Conservation (phyloP, 2,888 invertebrate species). For the Pseudococcus viburni region DNA sequence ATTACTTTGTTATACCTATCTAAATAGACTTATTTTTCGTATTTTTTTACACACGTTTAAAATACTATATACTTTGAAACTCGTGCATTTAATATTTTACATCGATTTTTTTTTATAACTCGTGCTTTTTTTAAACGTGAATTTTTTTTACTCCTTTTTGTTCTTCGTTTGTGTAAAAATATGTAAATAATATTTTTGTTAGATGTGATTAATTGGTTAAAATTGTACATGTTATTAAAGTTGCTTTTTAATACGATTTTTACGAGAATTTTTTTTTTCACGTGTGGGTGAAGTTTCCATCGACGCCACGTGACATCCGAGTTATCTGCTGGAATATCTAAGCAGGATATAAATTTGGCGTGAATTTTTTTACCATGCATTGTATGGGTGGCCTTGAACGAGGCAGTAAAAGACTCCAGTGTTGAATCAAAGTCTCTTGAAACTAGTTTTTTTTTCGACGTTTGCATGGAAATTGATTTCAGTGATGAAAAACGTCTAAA, state of each 20-base stretch:
- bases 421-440: not conserved
- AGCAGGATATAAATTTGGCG: not conserved
- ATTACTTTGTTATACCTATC: not conserved
- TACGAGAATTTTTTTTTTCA: not conserved
- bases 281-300: not conserved
- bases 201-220: constrained; percentile 25
- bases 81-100: constrained; percentile 30
- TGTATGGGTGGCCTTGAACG: not conserved
- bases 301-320: not conserved
- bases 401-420: not conserved
- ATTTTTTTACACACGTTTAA: not conserved
- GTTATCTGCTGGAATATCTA: not conserved
- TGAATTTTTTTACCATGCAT: not conserved
- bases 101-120: not conserved
- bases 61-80: not conserved
- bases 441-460: not conserved
- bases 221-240: constrained; percentile 41
- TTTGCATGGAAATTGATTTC: not conserved
- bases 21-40: not conserved
- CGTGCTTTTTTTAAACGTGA: not conserved
- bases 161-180: constrained; percentile 17
- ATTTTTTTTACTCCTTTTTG: not conserved
- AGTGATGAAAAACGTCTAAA: not conserved
- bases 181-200: not conserved
- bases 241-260: constrained; percentile 5